phyloP scores from a whole-genome alignment of 2,113 vertebrate genomes.

The Polypterus senegalus region DNA sequence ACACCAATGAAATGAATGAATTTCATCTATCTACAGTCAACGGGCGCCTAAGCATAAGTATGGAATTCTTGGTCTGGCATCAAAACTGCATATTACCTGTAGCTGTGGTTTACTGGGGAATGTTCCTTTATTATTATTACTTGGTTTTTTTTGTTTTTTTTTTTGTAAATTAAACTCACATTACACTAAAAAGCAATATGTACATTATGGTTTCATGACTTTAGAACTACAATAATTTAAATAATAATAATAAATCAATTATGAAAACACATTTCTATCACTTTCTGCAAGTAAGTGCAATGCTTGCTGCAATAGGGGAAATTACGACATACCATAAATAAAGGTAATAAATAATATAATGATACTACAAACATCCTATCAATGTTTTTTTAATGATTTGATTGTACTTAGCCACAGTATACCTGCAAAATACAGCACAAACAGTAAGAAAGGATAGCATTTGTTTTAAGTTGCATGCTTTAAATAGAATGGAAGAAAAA shows the following conservation, averaged over 20 bases:
- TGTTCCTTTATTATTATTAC: too few species aligned
- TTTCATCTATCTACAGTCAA: slow-evolving; percentile 63
- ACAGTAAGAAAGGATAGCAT: slow-evolving; percentile 44
- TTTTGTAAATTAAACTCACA: slow-evolving; percentile 16
- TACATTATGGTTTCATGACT: slow-evolving; percentile 39
- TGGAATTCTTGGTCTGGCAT: slow-evolving; percentile 1
- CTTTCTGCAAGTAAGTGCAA: slow-evolving; percentile 43
- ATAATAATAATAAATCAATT: slow-evolving; percentile 36
- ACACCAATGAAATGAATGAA: slow-evolving; percentile 63
- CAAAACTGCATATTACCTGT: too few species aligned
- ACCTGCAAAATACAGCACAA: slow-evolving; percentile 51
- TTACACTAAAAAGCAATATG: slow-evolving; percentile 30
- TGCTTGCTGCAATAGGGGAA: slow-evolving; percentile 46
- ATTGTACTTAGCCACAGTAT: slow-evolving; percentile 58
- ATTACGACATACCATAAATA: slow-evolving; percentile 44
- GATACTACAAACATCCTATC: slow-evolving; percentile 48
- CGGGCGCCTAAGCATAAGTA: slow-evolving; percentile 55
- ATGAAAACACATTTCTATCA: slow-evolving; percentile 37
- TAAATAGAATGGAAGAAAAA: slow-evolving; percentile 53
- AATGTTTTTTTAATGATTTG: slow-evolving; percentile 37
- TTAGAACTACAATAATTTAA: slow-evolving; percentile 18
- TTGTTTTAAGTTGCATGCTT: slow-evolving; percentile 54
- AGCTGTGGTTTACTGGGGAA: too few species aligned
- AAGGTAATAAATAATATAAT: slow-evolving; percentile 48
- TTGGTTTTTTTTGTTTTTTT: slow-evolving; percentile 1